These are phyloP conservation scores for Mastomys coucha DNA, from an alignment of 2,113 vertebrate species.

Conservation along the genomic window DNA sequence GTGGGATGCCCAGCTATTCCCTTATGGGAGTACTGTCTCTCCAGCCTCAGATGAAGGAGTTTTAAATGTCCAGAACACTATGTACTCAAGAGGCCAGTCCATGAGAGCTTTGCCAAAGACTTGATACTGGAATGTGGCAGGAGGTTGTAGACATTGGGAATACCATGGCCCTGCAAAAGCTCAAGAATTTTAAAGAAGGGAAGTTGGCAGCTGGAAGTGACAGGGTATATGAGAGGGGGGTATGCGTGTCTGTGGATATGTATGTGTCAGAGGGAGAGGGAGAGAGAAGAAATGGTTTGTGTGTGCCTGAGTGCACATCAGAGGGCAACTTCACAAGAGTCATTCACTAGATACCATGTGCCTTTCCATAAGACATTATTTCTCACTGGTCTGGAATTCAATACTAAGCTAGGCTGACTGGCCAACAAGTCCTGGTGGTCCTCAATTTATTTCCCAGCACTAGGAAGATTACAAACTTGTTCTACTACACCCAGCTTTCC, in stretches of 20 bases:
- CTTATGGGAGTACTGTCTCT: background rate
- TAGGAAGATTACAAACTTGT: background rate
- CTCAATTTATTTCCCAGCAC: background rate
- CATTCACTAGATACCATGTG: background rate
- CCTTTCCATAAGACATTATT: background rate
- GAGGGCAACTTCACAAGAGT: background rate
- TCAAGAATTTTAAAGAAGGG: background rate
- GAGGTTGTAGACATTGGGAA: background rate
- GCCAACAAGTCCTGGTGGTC: background rate
- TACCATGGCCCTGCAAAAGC: background rate
- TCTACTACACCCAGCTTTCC: background rate
- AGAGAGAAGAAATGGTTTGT: background rate
- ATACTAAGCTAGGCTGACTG: background rate
- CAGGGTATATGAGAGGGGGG: background rate
- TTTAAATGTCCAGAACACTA: background rate
- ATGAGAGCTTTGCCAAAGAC: background rate
- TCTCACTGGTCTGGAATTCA: background rate
- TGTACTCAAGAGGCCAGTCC: background rate
- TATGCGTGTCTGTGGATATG: rapidly evolving
- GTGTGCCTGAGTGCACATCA: background rate
- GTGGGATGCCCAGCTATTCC: background rate
- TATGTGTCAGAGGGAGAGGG: background rate
- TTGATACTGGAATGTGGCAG: background rate
- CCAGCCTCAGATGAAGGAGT: background rate
- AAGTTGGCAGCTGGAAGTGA: background rate